These are phyloP conservation scores for Dendroctonus ponderosae DNA, from an alignment of 1,140 invertebrate genomes.

Conservation along the genomic window DNA sequence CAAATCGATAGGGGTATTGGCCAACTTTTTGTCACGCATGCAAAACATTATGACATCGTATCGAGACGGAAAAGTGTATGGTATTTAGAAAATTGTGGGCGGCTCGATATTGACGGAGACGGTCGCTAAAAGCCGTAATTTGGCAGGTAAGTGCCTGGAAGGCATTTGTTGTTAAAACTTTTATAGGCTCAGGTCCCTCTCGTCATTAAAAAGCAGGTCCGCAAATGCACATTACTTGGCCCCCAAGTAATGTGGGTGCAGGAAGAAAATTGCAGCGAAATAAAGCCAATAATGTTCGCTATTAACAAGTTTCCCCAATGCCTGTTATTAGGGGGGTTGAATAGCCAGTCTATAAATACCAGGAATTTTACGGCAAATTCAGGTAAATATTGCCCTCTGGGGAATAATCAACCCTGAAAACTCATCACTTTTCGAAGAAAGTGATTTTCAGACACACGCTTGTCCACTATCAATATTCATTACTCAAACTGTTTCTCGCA, in stretches of 20 bases:
- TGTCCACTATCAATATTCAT: too few relatives aligned
- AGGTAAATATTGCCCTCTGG: too few relatives aligned
- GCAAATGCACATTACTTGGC: not conserved
- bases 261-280: conserved; percentile 6
- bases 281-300: conserved; percentile 10
- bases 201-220: conserved; percentile 1
- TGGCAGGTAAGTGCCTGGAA: not conserved
- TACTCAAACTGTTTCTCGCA: too few relatives aligned
- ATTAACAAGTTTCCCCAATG: conserved; percentile 4
- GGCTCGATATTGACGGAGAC: not conserved
- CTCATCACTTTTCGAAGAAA: too few relatives aligned
- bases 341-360: too few relatives aligned
- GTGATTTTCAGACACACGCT: too few relatives aligned
- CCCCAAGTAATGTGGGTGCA: conserved; percentile 2
- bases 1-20: not conserved
- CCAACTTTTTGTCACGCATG: too few relatives aligned
- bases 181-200: not conserved
- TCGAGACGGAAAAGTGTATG: too few relatives aligned
- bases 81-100: too few relatives aligned
- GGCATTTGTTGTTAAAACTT: not conserved
- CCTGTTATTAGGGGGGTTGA: not conserved
- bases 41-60: too few relatives aligned
- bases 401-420: too few relatives aligned
- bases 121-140: conserved; percentile 2
- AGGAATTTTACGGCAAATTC: too few relatives aligned